Percentiles rank a stretch among this genome's conserved stretches.
Conservation (phyloP, 2,888 invertebrate genomes). For the Malacosoma neustria region DNA sequence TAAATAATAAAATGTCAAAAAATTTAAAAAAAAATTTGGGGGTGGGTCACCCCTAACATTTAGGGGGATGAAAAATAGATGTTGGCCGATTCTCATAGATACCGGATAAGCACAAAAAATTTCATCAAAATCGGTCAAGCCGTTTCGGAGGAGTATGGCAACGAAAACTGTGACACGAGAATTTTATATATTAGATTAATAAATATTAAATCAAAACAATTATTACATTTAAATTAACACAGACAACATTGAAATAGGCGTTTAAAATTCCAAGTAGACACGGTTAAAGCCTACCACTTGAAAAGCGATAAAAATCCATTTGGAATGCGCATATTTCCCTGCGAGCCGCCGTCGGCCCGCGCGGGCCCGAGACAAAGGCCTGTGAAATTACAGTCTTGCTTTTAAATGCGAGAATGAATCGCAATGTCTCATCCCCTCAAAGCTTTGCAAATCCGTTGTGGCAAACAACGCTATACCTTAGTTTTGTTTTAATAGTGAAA, state of each 20-base stretch:
- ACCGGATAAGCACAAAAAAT: no score
- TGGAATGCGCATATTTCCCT: slow-evolving; percentile 68
- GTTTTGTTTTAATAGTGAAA: slow-evolving; percentile 21
- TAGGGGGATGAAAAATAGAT: no score
- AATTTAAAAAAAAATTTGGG: no score
- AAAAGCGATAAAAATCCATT: slow-evolving; percentile 65
- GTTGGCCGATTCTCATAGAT: no score
- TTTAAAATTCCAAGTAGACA: slow-evolving; percentile 27
- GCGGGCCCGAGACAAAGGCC: slow-evolving; percentile 59
- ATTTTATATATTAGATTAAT: no score
- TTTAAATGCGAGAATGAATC: slow-evolving; percentile 71
- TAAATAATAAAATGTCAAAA: no score
- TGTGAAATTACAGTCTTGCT: slow-evolving; percentile 70
- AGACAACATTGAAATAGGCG: slow-evolving; percentile 17
- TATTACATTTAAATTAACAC: not conserved
- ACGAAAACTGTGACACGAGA: no score
- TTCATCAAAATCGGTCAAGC: no score
- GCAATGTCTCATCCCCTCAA: slow-evolving; percentile 67
- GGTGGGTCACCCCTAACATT: no score
- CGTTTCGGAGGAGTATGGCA: no score
- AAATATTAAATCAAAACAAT: no score
- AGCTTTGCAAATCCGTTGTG: slow-evolving; percentile 53
- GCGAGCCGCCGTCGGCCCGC: slow-evolving; percentile 38
- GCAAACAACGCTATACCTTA: slow-evolving; percentile 29
- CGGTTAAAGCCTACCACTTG: slow-evolving; percentile 54